phyloP scores from a whole-genome alignment of 2,797 vertebrate species.

The Nyctalus aviator region DNA sequence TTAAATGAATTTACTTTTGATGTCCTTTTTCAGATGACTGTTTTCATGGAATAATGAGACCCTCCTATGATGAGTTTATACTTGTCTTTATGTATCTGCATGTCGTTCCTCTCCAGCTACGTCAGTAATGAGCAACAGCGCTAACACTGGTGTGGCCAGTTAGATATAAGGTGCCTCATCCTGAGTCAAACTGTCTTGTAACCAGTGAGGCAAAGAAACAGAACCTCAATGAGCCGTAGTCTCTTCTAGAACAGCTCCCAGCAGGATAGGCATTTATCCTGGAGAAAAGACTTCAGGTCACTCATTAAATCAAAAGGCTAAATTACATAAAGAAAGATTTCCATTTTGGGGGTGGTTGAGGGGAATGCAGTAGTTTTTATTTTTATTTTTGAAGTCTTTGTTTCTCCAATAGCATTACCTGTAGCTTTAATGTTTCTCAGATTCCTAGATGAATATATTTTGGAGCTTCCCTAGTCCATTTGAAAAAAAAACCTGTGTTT shows the following conservation, averaged over 20 bases:
- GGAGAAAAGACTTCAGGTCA: conserved; percentile 35
- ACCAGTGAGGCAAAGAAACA: conserved; percentile 49
- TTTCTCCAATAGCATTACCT: conserved; percentile 3
- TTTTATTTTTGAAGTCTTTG: conserved; percentile 60
- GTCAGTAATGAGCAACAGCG: not conserved
- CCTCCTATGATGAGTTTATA: not conserved
- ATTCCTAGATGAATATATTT: conserved; percentile 52
- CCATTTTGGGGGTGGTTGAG: not conserved
- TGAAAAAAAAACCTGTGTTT: conserved; percentile 57
- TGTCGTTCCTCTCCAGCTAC: not conserved
- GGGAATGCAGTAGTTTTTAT: not conserved
- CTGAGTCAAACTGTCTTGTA: conserved; percentile 52
- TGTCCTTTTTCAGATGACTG: conserved; percentile 4
- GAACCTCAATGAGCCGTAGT: not conserved
- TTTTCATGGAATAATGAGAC: not conserved
- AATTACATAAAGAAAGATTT: conserved; percentile 42
- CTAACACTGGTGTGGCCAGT: not conserved
- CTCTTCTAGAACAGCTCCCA: not conserved
- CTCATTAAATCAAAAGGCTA: conserved; percentile 50
- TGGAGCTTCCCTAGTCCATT: conserved; percentile 55
- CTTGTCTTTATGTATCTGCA: not conserved
- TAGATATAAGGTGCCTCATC: not conserved
- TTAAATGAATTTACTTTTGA: conserved; percentile 38
- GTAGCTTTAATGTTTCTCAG: conserved; percentile 42
- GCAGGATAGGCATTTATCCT: not conserved